Conservation (phyloP, 2,113 vertebrate species). For the Ochotona princeps region DNA sequence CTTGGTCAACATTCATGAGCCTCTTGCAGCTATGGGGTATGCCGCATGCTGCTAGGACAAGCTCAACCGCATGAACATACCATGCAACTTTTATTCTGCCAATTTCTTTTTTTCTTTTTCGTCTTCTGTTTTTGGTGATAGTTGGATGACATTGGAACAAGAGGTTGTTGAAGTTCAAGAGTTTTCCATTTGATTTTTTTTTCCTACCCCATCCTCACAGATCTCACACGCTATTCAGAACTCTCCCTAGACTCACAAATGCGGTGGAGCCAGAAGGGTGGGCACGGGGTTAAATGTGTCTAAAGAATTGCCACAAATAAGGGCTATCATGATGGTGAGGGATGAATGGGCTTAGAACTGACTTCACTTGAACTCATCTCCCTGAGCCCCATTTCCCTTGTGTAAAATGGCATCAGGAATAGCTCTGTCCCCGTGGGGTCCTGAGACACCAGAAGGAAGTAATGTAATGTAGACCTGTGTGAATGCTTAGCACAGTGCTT, state of each 20-base stretch:
- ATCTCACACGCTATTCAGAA: background rate
- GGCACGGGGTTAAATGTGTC: background rate
- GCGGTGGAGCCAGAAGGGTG: rapidly evolving
- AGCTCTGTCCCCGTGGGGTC: background rate
- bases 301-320: background rate
- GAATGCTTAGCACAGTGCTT: background rate
- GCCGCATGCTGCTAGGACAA: background rate
- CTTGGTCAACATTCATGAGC: background rate
- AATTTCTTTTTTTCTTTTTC: background rate
- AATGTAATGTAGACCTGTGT: too few species aligned
- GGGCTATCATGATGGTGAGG: background rate
- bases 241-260: background rate
- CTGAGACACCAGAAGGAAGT: background rate
- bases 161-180: background rate
- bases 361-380: too few species aligned
- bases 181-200: background rate
- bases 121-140: too few species aligned
- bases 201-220: background rate
- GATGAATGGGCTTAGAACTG: rapidly evolving
- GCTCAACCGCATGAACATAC: background rate
- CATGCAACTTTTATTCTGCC: background rate
- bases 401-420: background rate
- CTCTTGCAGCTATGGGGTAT: rapidly evolving
- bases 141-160: background rate
- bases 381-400: background rate